Evolutionary conservation across 2,113 vertebrate genomes (phyloP), one percentile per base, ranked within the genome.

Genomic region (Salvelinus alpinus): DNA sequence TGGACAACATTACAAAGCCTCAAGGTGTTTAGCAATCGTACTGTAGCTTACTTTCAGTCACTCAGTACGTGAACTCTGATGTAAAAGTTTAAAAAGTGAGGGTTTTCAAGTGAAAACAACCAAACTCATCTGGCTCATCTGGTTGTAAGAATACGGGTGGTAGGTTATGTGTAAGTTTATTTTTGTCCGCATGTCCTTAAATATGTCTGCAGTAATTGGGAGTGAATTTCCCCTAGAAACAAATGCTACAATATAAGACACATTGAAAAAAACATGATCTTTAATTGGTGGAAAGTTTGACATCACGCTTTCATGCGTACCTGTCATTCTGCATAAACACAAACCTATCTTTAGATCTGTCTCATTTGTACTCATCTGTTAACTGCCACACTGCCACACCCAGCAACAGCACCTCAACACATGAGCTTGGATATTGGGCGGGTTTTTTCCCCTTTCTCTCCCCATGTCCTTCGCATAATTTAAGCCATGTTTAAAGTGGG

Each of bases 401-500:
- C 38, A 71, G 47, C 8, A 60, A 72, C 51, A 57, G 71, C 71
- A 60, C 25, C 25, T 8, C 14, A 22, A 31, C 71, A 24, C 20
- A 60, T 22, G 20, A 22, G 54, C 71, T 75, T 48, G 60, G 34
- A 72, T 67, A 9, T 22, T 2, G n/a, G 16, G 66, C 34, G 4
- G 5, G 13, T 44, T 38, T 31, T 67, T 67, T 20, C 22, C 29
- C 16, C 9, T 62, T 3, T 6, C 27, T 29, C 20, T 24, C 5
- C 59, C 66, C 44, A 59, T 64, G 44, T 62, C 64, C 20, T 62
- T 67, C 8, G 14, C 70, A 47, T 34, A 24, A 44, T 69, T 71
- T 20, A 22, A 68, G 65, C 65, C 29, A 69, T 48, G 70, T 73
- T 74, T 72, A 62, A 72, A 57, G 22, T 64, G 47, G 34, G 34